Evolutionary conservation across 1,140 invertebrate genomes (phyloP).

Genomic region (Drosophila arawakana): DNA sequence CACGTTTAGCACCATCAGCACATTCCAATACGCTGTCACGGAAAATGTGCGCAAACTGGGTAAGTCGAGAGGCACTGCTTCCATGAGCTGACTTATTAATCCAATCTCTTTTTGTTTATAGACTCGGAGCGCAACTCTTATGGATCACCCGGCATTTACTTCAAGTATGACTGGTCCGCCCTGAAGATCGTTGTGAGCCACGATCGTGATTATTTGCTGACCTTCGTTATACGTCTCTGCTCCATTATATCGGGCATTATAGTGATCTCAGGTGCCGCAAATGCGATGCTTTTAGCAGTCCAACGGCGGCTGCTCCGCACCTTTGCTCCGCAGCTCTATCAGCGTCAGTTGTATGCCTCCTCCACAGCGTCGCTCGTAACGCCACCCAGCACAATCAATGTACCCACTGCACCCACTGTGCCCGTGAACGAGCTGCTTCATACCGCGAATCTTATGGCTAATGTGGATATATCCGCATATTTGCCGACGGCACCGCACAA

Average conservation of each 20-base stretch:
- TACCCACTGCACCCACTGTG: slow-evolving; percentile 1
- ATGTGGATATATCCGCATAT: slow-evolving; percentile 70
- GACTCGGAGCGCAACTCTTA: slow-evolving; percentile 91
- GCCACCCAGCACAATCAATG: neutral
- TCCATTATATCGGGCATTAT: slow-evolving; percentile 96
- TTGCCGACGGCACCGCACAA: slow-evolving; percentile 58
- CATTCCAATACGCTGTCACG: slow-evolving; percentile 97
- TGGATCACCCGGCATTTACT: slow-evolving; percentile 96
- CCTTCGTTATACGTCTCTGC: slow-evolving; percentile 94
- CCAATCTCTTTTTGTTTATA: slow-evolving; percentile 19
- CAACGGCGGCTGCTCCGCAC: slow-evolving; percentile 52
- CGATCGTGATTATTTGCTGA: slow-evolving; percentile 90
- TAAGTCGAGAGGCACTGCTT: slow-evolving; percentile 53
- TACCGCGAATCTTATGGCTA: slow-evolving; percentile 74
- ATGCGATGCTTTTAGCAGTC: slow-evolving; percentile 41
- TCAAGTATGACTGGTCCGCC: slow-evolving; percentile 97
- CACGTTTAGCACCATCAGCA: slow-evolving; percentile 88
- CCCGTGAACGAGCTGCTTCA: slow-evolving; percentile 64
- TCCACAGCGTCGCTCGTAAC: neutral
- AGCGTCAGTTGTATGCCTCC: slow-evolving; percentile 22
- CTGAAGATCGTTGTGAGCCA: slow-evolving; percentile 94
- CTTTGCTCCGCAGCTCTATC: slow-evolving; percentile 63
- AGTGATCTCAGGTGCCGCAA: slow-evolving; percentile 89
- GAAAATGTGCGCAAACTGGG: slow-evolving; percentile 92
- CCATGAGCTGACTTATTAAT: neutral